These are phyloP conservation scores for Eupristina koningsbergeri DNA, from an alignment of 1,140 invertebrate species.

Conservation along the genomic window DNA sequence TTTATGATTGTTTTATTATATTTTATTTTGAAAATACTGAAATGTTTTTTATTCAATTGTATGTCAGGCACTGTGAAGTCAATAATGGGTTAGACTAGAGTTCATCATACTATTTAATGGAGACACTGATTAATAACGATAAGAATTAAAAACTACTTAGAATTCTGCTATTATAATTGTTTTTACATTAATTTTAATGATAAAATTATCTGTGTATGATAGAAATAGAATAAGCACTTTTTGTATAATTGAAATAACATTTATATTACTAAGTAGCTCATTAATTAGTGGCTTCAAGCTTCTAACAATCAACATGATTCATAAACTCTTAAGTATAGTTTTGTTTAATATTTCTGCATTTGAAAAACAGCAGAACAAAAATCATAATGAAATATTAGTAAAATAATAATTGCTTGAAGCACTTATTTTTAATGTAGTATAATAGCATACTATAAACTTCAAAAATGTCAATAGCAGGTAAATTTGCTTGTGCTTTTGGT, in stretches of 20 bases:
- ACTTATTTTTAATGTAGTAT: too few relatives aligned
- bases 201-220: not conserved
- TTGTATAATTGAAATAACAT: conserved; percentile 13
- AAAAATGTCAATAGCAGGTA: too few relatives aligned
- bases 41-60: too few relatives aligned
- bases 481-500: too few relatives aligned
- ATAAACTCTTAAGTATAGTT: conserved; percentile 10
- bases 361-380: not conserved
- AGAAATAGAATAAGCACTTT: not conserved
- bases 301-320: conserved; percentile 26
- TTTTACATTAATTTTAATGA: conserved; percentile 7
- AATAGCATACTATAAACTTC: too few relatives aligned
- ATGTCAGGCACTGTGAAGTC: not conserved
- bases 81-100: not conserved
- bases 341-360: conserved; percentile 1
- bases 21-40: too few relatives aligned
- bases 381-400: not conserved
- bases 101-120: too few relatives aligned
- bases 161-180: not conserved
- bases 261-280: conserved; percentile 9
- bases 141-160: not conserved
- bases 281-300: conserved; percentile 14
- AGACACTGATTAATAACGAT: not conserved
- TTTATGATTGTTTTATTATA: too few relatives aligned
- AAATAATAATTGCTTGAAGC: too few relatives aligned